A percentile compares a stretch with the other conserved stretches of the same genome.
phyloP scores from a whole-genome alignment of 2,113 vertebrate species.

The Ophthalmolycus amberensis region DNA sequence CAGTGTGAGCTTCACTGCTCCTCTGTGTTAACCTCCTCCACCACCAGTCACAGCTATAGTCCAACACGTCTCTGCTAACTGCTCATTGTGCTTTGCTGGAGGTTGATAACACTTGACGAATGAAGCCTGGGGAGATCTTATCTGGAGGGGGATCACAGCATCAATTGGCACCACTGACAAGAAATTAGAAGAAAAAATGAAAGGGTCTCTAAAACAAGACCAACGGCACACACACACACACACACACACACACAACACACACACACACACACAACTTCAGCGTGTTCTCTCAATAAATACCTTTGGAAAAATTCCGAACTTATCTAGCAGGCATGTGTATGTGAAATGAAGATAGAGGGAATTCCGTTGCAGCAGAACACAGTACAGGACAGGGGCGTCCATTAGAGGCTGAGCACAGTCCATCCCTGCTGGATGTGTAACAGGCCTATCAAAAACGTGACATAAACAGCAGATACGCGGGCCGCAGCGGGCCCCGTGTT shows the following conservation, averaged over 20 bases:
- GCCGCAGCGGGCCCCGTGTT: not conserved
- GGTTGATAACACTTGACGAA: constrained; percentile 56
- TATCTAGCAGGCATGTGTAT: constrained; percentile 71
- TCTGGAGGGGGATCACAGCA: constrained; percentile 42
- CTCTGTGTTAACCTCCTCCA: constrained; percentile 4
- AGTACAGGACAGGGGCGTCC: constrained; percentile 56
- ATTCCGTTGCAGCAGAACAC: constrained; percentile 64
- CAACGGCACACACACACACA: constrained; percentile 5
- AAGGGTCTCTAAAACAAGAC: constrained; percentile 39
- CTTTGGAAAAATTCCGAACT: constrained; percentile 67
- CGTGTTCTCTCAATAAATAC: constrained; percentile 67
- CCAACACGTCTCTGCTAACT: constrained; percentile 33
- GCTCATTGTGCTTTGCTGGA: constrained; percentile 19
- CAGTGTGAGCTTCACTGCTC: no score
- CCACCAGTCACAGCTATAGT: not conserved
- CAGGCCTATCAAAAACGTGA: constrained; percentile 45
- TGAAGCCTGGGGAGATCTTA: constrained; percentile 47
- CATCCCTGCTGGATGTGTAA: constrained; percentile 30
- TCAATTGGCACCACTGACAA: constrained; percentile 70
- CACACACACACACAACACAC: constrained; percentile 13
- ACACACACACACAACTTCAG: constrained; percentile 17
- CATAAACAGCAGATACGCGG: constrained; percentile 55
- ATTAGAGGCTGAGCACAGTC: constrained; percentile 57
- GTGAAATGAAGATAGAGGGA: constrained; percentile 64
- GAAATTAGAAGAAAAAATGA: constrained; percentile 40